phyloP scores from a whole-genome alignment of 1,140 invertebrate species.

The Brachystomella parvula region DNA sequence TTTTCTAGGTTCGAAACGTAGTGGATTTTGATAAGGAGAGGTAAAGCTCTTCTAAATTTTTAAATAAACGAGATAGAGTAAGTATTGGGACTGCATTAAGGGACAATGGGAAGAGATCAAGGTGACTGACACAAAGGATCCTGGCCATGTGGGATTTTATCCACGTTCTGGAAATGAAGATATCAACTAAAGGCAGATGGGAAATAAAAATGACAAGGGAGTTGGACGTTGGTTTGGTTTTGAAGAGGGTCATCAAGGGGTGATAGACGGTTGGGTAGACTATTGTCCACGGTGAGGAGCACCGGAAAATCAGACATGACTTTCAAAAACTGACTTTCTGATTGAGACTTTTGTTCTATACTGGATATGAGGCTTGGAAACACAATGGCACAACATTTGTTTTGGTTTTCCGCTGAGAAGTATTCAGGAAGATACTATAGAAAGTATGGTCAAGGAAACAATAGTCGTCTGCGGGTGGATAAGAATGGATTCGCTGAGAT shows the following conservation, averaged over 20 bases:
- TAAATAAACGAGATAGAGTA: too few relatives aligned
- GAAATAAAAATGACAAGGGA: conserved; percentile 15
- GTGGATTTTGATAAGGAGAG: background rate
- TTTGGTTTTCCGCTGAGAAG: too few relatives aligned
- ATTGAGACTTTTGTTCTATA: background rate
- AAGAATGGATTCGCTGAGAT: too few relatives aligned
- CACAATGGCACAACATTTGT: too few relatives aligned
- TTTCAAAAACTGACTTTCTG: background rate
- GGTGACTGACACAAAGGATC: conserved; percentile 6
- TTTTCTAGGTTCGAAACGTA: background rate
- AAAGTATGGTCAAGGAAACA: too few relatives aligned
- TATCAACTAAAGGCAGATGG: conserved; percentile 6
- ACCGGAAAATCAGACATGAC: background rate
- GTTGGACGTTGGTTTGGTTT: background rate
- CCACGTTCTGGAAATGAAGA: background rate
- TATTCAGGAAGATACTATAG: too few relatives aligned
- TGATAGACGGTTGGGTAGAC: background rate
- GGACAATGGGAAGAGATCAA: background rate
- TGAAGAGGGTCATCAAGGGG: background rate
- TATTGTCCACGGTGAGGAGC: background rate
- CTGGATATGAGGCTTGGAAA: background rate
- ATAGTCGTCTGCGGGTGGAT: too few relatives aligned
- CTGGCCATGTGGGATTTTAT: background rate
- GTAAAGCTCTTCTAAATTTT: too few relatives aligned
- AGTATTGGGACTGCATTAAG: conserved; percentile 5